These are phyloP conservation scores for Pelagia noctiluca DNA, from an alignment of 30 jellyfish, hydroid and myxozoan species.

Conservation along the genomic window DNA sequence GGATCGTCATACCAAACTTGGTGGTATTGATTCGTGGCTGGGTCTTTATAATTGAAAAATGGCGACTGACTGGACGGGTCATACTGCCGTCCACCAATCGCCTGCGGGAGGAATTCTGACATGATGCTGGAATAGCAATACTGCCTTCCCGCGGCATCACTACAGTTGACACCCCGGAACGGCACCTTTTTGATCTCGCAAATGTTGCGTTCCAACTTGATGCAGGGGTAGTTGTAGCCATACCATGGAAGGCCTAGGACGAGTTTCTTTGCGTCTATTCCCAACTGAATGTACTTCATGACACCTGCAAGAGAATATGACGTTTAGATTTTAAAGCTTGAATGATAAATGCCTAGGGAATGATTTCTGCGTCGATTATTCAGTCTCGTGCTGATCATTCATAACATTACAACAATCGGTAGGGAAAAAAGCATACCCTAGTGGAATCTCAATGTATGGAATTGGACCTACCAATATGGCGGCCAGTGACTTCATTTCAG, in stretches of 20 bases:
- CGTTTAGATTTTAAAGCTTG: too few relatives aligned
- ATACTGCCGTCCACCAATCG: constrained; percentile 75
- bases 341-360: too few relatives aligned
- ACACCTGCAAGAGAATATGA: constrained; percentile 59
- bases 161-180: constrained; percentile 74
- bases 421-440: too few relatives aligned
- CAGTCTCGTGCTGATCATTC: too few relatives aligned
- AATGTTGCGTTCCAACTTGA: constrained; percentile 17
- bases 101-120: constrained; percentile 50
- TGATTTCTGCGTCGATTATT: too few relatives aligned
- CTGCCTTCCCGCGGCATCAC: constrained; percentile 89
- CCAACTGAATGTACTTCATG: constrained; percentile 45
- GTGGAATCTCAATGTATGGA: too few relatives aligned
- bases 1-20: constrained; percentile 87
- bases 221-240: constrained; percentile 85
- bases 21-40: constrained; percentile 37
- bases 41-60: constrained; percentile 65
- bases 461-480: too few relatives aligned
- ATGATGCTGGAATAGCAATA: constrained; percentile 48
- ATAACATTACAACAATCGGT: too few relatives aligned
- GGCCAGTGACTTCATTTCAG: too few relatives aligned
- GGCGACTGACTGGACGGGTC: constrained; percentile 70
- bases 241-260: constrained; percentile 89
- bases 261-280: constrained; percentile 59
- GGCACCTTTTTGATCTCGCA: constrained; percentile 69